Evolutionary conservation across 2,888 invertebrate species (phyloP), one percentile per base, ranked within the genome.

Genomic region (Imbricaverruca yamaguchii): DNA sequence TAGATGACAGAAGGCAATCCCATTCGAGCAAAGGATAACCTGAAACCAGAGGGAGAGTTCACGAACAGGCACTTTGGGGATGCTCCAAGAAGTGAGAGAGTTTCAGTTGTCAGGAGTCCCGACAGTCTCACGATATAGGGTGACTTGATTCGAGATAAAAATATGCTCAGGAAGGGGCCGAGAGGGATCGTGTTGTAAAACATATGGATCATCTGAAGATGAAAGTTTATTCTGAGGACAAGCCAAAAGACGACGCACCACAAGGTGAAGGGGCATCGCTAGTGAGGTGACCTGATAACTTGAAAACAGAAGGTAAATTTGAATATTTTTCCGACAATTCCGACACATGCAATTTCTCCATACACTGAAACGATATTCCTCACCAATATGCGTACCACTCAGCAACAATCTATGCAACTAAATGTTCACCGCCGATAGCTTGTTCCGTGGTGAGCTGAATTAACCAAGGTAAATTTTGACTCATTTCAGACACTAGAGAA

Each of bases 121-220:
- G 83, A 83, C 74, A 82, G 81, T 10, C 69, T 83, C 12, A 56
- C 77, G 53, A 80, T 82, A 56, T 79, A 80, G 59, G 83, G 83
- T 18, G 82, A 83, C 25, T 83, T 78, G 80, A 79, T 0, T 81
- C 79, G 21, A 63, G 80, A 80, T 80, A 80, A 23, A 82, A 82
- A 53, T 81, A 81, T 10, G 81, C 82, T 23, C 80, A 79, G 23
- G 80, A 63, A 25, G 80, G 56, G 59, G 83, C 81, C 15, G 83
- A 83, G 57, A 82, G 83, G 78, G 83, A 82, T 78, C 82, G 82
- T 79, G 82, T 83, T n/a, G 82, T 81, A 61, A 80, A 82, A 53
- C 83, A 82, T 74, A 81, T 81, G 65, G 83, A 83, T 74, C 81
- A 74, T 80, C 78, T 83, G 61, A 80, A 69, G 57, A 80, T 82